Evolutionary conservation across 2,113 vertebrate genomes (phyloP).

Genomic region (Cepphus grylle): DNA sequence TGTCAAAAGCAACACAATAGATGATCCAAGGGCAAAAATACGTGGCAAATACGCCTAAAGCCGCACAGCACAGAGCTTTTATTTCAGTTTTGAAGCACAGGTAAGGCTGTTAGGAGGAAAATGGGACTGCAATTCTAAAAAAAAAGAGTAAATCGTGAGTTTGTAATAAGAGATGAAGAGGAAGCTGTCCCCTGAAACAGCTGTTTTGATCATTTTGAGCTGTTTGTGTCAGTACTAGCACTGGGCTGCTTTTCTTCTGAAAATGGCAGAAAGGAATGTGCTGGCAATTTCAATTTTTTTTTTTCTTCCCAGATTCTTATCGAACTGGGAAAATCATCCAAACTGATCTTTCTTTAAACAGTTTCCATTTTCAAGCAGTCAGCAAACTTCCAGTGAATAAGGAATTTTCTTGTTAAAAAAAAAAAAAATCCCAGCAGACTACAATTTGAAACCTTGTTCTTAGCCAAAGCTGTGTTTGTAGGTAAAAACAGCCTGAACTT

Average conservation of each 20-base stretch:
- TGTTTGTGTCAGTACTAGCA: background rate
- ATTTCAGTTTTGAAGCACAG: background rate
- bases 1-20: background rate
- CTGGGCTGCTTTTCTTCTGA: conserved; percentile 29
- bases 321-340: conserved; percentile 5
- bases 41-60: fast-evolving
- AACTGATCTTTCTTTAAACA: conserved; percentile 13
- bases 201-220: conserved; percentile 39
- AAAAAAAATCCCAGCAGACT: background rate
- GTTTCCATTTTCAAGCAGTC: conserved; percentile 42
- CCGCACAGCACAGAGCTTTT: background rate
- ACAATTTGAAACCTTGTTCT: conserved; percentile 29
- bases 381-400: conserved; percentile 36
- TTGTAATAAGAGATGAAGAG: conserved; percentile 35
- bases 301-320: conserved; percentile 51
- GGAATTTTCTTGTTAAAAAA: background rate
- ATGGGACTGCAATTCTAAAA: background rate
- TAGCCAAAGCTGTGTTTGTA: conserved; percentile 36
- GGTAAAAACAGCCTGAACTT: conserved; percentile 42
- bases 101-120: background rate
- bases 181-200: background rate
- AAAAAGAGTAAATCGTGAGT: background rate
- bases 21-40: background rate
- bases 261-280: conserved; percentile 58
- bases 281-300: conserved; percentile 17